A percentile compares a stretch with the other conserved stretches of the same genome.
Conservation (phyloP, 2,888 invertebrate species). For the Aquatica leii region DNA sequence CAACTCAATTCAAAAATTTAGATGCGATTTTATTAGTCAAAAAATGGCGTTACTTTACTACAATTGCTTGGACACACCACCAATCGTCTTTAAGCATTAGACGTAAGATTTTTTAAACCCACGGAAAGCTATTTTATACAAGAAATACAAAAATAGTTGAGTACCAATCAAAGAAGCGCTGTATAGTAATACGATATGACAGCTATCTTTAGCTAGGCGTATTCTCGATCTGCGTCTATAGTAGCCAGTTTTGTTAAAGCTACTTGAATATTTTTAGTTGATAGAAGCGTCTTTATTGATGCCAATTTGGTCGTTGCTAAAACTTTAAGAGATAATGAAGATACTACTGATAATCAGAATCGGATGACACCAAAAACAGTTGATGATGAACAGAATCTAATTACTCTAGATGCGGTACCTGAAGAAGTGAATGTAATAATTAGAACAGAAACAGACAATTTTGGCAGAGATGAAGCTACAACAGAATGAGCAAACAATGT, state of each 20-base stretch:
- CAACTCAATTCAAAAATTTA: conserved; percentile 42
- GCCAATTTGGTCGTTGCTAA: neutral
- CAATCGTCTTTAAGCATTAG: no score
- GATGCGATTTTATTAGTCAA: conserved; percentile 41
- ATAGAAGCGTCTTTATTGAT: no score
- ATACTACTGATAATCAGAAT: neutral
- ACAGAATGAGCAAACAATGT: no score
- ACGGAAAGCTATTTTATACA: neutral
- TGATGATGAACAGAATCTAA: neutral
- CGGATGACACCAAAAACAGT: no score
- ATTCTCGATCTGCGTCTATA: neutral
- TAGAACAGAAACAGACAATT: neutral
- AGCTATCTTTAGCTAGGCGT: neutral
- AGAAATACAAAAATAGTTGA: neutral
- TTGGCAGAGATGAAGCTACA: neutral
- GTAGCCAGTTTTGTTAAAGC: neutral
- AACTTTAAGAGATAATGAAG: neutral
- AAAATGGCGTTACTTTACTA: conserved; percentile 40
- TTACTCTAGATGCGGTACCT: neutral
- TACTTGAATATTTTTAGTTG: neutral
- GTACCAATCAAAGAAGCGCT: neutral
- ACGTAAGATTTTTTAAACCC: conserved; percentile 38
- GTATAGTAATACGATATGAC: neutral
- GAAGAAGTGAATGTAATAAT: neutral
- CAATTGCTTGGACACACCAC: conserved; percentile 42